phyloP scores from a whole-genome alignment of 2,113 vertebrate genomes.

The Thalassarche chlororhynchos region DNA sequence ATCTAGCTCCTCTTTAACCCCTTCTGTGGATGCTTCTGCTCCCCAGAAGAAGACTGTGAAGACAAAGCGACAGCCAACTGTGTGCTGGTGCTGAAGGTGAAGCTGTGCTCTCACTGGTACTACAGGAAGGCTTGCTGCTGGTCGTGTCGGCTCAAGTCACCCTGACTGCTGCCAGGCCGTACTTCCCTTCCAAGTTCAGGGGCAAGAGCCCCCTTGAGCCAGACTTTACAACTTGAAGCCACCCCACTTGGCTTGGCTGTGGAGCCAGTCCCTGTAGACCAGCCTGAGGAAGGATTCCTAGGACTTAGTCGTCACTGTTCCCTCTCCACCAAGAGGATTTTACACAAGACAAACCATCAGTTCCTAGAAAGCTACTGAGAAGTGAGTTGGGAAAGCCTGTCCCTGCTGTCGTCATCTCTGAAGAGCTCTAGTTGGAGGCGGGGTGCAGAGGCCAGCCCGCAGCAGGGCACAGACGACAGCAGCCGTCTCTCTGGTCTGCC shows the following conservation, averaged over 20 bases:
- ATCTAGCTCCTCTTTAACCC: not conserved
- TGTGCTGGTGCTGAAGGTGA: slow-evolving; percentile 84
- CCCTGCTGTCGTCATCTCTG: not conserved
- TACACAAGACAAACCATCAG: not conserved
- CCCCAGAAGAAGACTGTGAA: slow-evolving; percentile 76
- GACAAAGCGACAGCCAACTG: slow-evolving; percentile 84
- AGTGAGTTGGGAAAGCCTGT: not conserved
- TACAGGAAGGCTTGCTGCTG: slow-evolving; percentile 86
- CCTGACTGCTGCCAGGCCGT: not conserved
- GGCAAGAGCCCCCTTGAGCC: not conserved
- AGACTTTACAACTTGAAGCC: slow-evolving; percentile 26
- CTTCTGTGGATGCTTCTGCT: not conserved
- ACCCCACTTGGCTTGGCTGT: not conserved
- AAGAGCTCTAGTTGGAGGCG: not conserved
- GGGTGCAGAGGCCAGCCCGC: accelerated
- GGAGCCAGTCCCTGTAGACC: not conserved
- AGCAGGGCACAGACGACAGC: not conserved
- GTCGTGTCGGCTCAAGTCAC: slow-evolving; percentile 74
- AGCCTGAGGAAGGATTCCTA: not conserved
- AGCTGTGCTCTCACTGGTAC: slow-evolving; percentile 87
- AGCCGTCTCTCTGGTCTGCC: not conserved
- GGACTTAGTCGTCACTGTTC: not conserved
- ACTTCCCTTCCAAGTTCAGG: not conserved
- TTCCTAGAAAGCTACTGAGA: slow-evolving; percentile 52
- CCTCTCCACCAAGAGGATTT: not conserved